phyloP scores from a whole-genome alignment of 1,140 invertebrate genomes.

The Aphaenogaster rudis region DNA sequence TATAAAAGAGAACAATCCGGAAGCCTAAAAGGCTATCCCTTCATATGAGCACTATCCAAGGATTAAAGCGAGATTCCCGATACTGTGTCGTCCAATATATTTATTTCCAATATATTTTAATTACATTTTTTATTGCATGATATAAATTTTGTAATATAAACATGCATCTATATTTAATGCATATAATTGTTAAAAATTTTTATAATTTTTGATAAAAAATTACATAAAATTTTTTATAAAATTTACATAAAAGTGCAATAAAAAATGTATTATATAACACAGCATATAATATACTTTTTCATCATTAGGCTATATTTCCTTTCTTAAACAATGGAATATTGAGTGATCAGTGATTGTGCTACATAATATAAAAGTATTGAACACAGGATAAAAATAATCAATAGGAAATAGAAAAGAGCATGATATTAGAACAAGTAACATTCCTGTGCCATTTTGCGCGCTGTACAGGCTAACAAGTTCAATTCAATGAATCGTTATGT shows the following conservation, averaged over 20 bases:
- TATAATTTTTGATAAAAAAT: not conserved
- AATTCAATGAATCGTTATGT: conserved; percentile 65
- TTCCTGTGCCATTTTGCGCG: conserved; percentile 30
- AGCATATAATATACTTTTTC: not conserved
- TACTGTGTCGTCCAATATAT: conserved; percentile 26
- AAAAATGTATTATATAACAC: not conserved
- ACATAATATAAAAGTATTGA: not conserved
- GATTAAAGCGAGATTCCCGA: conserved; percentile 31
- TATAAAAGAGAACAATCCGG: not conserved
- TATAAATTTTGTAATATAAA: not conserved
- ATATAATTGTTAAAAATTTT: not conserved
- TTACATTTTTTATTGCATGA: conserved; percentile 11
- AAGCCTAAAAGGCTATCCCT: conserved; percentile 32
- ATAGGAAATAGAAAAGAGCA: not conserved
- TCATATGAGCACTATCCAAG: not conserved
- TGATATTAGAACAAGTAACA: conserved; percentile 1
- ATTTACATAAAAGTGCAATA: not conserved
- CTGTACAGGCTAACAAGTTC: conserved; percentile 47
- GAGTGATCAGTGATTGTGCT: not conserved
- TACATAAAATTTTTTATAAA: not conserved
- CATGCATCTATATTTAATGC: not conserved
- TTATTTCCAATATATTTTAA: conserved; percentile 25
- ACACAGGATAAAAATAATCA: not conserved
- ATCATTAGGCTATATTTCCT: not conserved
- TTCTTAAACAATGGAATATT: not conserved